Base-by-base conservation (phyloP, 2,888 invertebrate species). In the Gari tellinella region DNA sequence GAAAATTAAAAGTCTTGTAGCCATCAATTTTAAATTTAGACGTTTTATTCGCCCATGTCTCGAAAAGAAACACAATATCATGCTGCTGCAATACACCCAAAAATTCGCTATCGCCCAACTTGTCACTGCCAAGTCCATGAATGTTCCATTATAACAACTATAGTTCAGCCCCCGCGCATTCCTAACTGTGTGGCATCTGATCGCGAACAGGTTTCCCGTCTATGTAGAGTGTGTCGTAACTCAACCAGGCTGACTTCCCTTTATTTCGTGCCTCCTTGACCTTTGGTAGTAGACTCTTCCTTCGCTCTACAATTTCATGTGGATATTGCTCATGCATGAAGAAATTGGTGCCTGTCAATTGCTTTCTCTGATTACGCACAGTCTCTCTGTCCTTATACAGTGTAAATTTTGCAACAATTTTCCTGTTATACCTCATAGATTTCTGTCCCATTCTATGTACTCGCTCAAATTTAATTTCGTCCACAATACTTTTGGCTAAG, bases 1-100 rank as follows among this genome's bases (percentile, higher is more conserved):
- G 53, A 46, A 53, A 53, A 46, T 45, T 53, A 8, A 17, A 40
- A 52, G 38, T 12, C 23, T 23, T 52, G 52, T 19, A 62, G n/a
- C 62, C 62, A 8, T 41, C 5, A 1, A 43, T 25, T 14, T 55
- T 25, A 12, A 53, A 26, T 19, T 43, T n/a, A 8, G 53, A 26
- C n/a, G 4, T 17, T 17, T 25, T 45, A 17, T 53, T 26, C 8
- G 63, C 37, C 53, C 63, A 63, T n/a, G 63, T 25, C 31, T 63
- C 63, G 26, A 41, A 63, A 8, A 63, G 26, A 53, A 63, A 63
- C 7, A 63, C 43, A 25, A 63, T 63, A 43, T 38, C 23, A 43
- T 43, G 43, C n/a, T 43, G n/a, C n/a, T 19, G 4, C 43, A 43
- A 14, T 43, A 17, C 10, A 10, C 31, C 31, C 10, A 31, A 10